Conservation (phyloP, 2,797 vertebrate species). For the Bryconaethiops microstoma region DNA sequence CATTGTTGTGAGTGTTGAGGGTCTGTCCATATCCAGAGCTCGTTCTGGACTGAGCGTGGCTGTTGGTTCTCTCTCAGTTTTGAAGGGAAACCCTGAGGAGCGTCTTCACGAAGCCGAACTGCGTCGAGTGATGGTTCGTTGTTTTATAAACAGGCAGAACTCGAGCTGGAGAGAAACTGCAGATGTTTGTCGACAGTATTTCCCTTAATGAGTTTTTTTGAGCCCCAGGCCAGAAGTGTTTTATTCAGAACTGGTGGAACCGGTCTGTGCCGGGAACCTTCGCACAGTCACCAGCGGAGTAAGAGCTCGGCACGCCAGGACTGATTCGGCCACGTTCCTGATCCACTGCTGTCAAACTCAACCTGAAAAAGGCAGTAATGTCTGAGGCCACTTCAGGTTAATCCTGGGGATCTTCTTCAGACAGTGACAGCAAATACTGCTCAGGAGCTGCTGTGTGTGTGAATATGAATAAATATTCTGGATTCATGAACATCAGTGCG, state of each 20-base stretch:
- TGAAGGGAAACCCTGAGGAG: neutral
- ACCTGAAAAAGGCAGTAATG: neutral
- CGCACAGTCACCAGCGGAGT: constrained; percentile 13
- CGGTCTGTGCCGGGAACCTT: constrained; percentile 18
- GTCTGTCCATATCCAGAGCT: too few relatives aligned
- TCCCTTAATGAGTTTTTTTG: neutral
- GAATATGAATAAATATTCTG: neutral
- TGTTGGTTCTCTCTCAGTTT: too few relatives aligned
- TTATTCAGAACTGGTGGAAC: constrained; percentile 41
- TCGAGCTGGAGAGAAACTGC: neutral
- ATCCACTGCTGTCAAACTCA: neutral
- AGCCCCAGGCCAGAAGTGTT: neutral
- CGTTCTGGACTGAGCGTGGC: too few relatives aligned
- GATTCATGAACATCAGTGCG: neutral
- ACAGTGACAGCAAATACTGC: neutral
- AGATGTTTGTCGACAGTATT: neutral
- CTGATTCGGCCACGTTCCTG: constrained; percentile 14
- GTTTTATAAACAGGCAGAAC: neutral
- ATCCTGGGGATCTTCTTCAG: neutral
- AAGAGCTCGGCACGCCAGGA: constrained; percentile 32
- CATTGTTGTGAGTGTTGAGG: too few relatives aligned
- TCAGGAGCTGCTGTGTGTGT: too few relatives aligned
- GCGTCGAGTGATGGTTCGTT: too few relatives aligned
- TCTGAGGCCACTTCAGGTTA: neutral
- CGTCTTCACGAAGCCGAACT: neutral